Evolutionary conservation across 2,113 vertebrate species (phyloP), one percentile per base, ranked within the genome.

Genomic region (Muntiacus muntjak): DNA sequence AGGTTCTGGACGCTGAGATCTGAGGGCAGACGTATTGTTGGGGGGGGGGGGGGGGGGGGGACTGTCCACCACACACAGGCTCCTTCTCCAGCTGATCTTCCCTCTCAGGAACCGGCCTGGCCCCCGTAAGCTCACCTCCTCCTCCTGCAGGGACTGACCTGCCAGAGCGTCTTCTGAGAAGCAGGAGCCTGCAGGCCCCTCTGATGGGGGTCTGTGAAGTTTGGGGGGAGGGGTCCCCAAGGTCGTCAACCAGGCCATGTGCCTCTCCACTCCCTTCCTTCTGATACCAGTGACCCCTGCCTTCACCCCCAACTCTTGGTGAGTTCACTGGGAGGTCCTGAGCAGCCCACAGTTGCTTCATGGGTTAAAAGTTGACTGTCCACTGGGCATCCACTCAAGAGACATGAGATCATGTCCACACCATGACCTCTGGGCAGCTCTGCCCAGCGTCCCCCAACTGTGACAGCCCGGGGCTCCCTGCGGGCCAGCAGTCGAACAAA

Each of bases 371-470:
- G 17, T 3, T 5, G 19, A 23, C 30, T 1, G n/a, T 8, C 47
- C 60, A 23, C 30, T 45, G 25, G 58, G 81, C 4, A 13, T 17
- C 40, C 21, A 10, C 23, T 19, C 13, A 0, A 33, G n/a, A 81
- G 7, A 14, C 5, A 2, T 4, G 50, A 43, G 28, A 9, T 30
- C 5, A 3, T 16, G 36, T 10, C 50, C 79, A 54, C 60, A 33
- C n/a, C 4, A 52, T 4, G 4, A 25, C 58, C 33, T 19, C 13
- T 52, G 28, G 14, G 3, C 36, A 9, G 58, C 78, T 10, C 50
- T 25, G 52, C 9, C 10, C 52, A 36, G 21, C 10, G 1, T 12
- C 12, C 1, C 30, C 54, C 3, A 7, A 4, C 26, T 4, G 40
- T 33, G 26, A 52, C 4, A 10, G 62, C 82, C 15, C 1, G 0